Percentiles rank a stretch among this genome's conserved stretches.
Evolutionary conservation across 2,797 vertebrate genomes (phyloP).

Genomic region (Lemur catta): DNA sequence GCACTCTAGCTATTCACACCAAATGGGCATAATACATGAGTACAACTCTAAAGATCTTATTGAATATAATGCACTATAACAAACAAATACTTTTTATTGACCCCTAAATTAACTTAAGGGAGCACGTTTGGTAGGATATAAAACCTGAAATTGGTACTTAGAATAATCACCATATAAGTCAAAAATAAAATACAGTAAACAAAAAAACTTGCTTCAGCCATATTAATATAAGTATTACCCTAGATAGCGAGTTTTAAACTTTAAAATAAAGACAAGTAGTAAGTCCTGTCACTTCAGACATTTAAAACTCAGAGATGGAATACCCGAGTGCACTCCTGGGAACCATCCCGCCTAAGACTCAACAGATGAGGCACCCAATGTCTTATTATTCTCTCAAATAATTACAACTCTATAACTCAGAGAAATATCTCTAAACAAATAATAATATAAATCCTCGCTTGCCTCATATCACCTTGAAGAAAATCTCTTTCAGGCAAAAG

Average conservation of each 20-base stretch:
- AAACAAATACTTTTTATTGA: conserved; percentile 27
- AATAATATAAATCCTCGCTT: background rate
- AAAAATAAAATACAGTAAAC: background rate
- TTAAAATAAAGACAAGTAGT: conserved; percentile 3
- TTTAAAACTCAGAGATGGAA: background rate
- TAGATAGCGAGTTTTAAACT: background rate
- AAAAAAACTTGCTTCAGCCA: background rate
- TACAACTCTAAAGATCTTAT: background rate
- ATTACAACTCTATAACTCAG: background rate
- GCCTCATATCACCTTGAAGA: background rate
- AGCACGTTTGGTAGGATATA: background rate
- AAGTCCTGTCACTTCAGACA: background rate
- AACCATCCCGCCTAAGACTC: background rate
- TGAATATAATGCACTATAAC: background rate
- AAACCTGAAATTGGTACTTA: background rate
- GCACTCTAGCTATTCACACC: background rate
- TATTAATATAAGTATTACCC: background rate
- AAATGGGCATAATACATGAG: background rate
- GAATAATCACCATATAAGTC: background rate
- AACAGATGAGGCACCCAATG: background rate
- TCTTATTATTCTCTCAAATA: background rate
- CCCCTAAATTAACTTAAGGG: background rate
- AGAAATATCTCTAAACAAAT: background rate
- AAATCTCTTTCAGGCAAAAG: background rate
- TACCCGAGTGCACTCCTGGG: background rate